Evolutionary conservation across 2,888 invertebrate genomes (phyloP), one percentile per base, ranked within the genome.

Genomic region (Phasia obesa): DNA sequence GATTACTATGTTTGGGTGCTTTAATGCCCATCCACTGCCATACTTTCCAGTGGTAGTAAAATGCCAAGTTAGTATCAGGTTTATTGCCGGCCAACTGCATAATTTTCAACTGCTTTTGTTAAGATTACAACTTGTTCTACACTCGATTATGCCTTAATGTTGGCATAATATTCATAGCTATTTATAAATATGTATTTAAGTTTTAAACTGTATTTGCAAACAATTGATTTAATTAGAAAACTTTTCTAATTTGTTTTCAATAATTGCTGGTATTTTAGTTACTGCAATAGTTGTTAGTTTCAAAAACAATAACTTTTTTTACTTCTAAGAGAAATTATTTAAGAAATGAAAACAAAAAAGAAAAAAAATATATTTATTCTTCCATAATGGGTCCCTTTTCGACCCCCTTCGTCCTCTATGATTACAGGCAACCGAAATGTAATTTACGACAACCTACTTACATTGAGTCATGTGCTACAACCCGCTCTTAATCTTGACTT

Each of bases 41-140:
- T 0, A 89, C 88, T 6, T 82, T 78, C 90, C 90, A 91, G 49
- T 90, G 90, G 73, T 90, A 88, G 2, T 81, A 79, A n/a, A 91
- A 87, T 0, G 88, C 89, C 11, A 69, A 70, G 44, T 89, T 87
- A 0, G 88, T 88, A 51, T 87, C 80, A 21, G 42, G 49, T 4
- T 27, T 21, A 25, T 15, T 15, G 9, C 0, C 4, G n/a, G 11
- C 4, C 13, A 44, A 2, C 21, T 38, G 2, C 71, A 78, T 78
- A 2, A 4, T 27, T 76, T 21, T 38, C 38, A 67, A 25, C 38
- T 9, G 15, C 17, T 55, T n/a, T 3, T 9, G 6, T 11, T 59
- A 13, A 21, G 53, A 21, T 13, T 49, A 2, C 7, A 25, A 47
- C 25, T 2, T 7, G 27, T 27, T 74, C 11, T 23, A 47, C 57